Base-by-base conservation (phyloP, 2,888 invertebrate genomes). In the Drosophila rubida region DNA sequence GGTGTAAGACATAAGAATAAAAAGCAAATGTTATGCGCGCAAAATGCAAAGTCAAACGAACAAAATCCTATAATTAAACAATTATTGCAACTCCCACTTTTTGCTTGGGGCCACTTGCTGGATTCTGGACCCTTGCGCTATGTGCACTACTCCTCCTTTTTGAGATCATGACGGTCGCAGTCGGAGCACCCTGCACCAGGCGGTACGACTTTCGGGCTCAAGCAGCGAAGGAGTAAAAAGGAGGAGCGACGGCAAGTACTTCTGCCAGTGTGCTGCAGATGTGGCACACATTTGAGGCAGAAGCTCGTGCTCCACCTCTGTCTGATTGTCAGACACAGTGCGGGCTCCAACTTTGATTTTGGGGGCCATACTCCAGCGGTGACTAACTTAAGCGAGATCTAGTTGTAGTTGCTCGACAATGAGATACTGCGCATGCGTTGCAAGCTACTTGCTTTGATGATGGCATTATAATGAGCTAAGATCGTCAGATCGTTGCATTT, bases 1-100 rank as follows among this genome's bases (percentile, higher is more conserved):
- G 76, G 78, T 75, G 73, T 78, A 73, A 57, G 44, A 57, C 75
- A 73, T 69, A 77, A 71, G 69, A 87, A 88, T 77, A 81, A 77
- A 70, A 78, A 75, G 86, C 85, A 82, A 87, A 81, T 76, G 80
- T 86, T 89, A 73, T 72, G 80, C 74, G 77, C 72, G 76, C 78
- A 90, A 80, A 83, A 87, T 84, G 88, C 88, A 87, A 89, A 90
- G 89, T 85, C 88, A 88, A 88, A 86, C 81, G 87, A 88, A 87
- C 90, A 90, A 91, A 91, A 88, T 90, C 92, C 91, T 92, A 91
- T 91, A 91, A 91, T 91, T 91, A 91, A 92, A 91, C 91, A 91
- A 91, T 91, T 91, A 92, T 90, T 92, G 91, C 90, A 91, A 91
- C 91, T 92, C 91, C 91, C 91, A 90, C 91, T 91, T 91, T 91